Evolutionary conservation across 2,113 vertebrate species (phyloP), one percentile per base, ranked within the genome.

Genomic region (Athene noctua): DNA sequence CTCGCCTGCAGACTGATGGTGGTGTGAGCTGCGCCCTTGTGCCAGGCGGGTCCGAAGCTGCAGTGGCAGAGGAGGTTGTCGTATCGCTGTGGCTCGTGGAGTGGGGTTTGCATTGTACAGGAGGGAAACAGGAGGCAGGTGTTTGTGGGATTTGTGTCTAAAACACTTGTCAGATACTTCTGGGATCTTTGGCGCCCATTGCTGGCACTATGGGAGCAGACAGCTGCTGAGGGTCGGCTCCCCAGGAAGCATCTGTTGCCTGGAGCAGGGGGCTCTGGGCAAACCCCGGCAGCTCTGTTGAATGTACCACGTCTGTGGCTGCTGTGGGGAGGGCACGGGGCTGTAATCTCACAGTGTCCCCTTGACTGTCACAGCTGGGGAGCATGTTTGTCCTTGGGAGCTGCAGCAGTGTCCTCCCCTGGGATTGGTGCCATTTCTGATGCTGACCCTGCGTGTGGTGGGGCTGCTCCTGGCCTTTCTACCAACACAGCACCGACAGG

Each of bases 341-440:
- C 72, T 55, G 22, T 30, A 12, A 72, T 26, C 16, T 63, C 29
- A 25, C 5, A 3, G 4, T 36, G 18, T 49, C 16, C 10, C 25
- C n/a, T 30, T 21, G 58, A 9, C 29, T 40, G 52, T 58, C 77
- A 44, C 65, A 71, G 62, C 46, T 59, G 67, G 29, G 15, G 30
- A 32, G 17, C 1, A 0, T 44, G 22, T 68, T 79, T 5, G 1
- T 47, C 34, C 55, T 40, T 55, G 44, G 58, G 42, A 63, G 38
- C 88, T 55, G 63, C 54, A 68, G 49, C 49, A 34, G 5, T n/a
- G 38, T 29, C 55, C 27, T 2, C 0, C 14, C 22, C 17, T 2
- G 2, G 55, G 22, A 32, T 2, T 0, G 1, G 15, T 1, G 1
- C 70, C 1, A 1, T 61, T 85, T 36, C 29, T 0, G 0, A 2